phyloP scores from a whole-genome alignment of 2,888 invertebrate species.

The Meta bourneti region DNA sequence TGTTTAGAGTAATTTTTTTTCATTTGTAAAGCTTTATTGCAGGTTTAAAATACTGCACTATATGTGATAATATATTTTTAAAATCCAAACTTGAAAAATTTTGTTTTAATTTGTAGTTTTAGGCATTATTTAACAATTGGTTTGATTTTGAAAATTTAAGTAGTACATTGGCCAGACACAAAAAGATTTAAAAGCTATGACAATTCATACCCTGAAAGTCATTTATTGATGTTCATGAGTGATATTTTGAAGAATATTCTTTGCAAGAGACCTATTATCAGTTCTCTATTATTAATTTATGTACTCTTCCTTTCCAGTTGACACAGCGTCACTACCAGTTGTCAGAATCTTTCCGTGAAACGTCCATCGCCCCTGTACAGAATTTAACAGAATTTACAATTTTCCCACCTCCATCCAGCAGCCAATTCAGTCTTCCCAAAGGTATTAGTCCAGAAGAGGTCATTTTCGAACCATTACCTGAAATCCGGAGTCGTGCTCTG shows the following conservation, averaged over 20 bases:
- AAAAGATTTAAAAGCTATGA: background rate
- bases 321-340: conserved; percentile 59
- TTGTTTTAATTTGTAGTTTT: no score
- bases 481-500: conserved; percentile 61
- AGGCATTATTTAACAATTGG: no score
- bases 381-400: conserved; percentile 70
- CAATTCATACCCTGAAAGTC: no score
- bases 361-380: conserved; percentile 21
- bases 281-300: background rate
- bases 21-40: no score
- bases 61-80: no score
- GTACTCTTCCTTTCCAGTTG: conserved; percentile 11
- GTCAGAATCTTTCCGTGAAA: conserved; percentile 4
- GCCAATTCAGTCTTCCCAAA: conserved; percentile 53
- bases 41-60: no score
- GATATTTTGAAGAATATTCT: no score
- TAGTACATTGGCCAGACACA: background rate
- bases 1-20: no score
- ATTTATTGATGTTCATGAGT: no score
- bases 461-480: conserved; percentile 73
- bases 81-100: no score
- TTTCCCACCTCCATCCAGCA: conserved; percentile 70
- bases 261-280: background rate
- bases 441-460: conserved; percentile 62
- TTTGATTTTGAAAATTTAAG: no score